A percentile compares a stretch with the other conserved stretches of the same genome.
These are phyloP conservation scores for Phoxinus phoxinus DNA, from an alignment of 2,113 vertebrate species.

Conservation along the genomic window DNA sequence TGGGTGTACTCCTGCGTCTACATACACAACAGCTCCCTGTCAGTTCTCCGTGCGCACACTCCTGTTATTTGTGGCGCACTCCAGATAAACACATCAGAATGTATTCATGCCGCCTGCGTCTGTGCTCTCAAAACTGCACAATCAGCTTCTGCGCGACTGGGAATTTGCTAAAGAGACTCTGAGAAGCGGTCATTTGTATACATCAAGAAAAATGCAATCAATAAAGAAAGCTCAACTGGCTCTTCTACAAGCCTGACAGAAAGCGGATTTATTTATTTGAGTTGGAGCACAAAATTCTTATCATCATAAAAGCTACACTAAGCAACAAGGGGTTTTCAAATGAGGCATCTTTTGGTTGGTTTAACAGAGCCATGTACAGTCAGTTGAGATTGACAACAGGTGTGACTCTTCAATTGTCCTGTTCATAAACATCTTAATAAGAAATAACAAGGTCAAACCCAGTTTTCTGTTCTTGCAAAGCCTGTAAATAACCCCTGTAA, in stretches of 20 bases:
- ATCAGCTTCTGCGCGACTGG: slow-evolving; percentile 9
- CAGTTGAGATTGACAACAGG: not conserved
- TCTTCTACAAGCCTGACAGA: not conserved
- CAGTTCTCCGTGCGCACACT: not conserved
- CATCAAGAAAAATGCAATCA: slow-evolving; percentile 29
- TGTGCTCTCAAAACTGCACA: slow-evolving; percentile 25
- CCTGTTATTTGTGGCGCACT: slow-evolving; percentile 14
- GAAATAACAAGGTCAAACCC: not conserved
- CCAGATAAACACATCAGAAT: slow-evolving; percentile 18
- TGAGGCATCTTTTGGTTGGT: not conserved
- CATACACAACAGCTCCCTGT: slow-evolving; percentile 5
- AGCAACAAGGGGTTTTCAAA: not conserved
- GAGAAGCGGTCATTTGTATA: slow-evolving; percentile 25
- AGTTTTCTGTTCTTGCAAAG: not conserved
- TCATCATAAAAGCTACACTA: not conserved
- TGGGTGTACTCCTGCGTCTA: slow-evolving; percentile 17
- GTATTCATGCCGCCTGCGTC: slow-evolving; percentile 4
- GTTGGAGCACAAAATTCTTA: not conserved
- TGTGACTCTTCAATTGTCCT: not conserved
- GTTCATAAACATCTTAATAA: not conserved
- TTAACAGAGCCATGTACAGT: not conserved
- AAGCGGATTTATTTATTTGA: not conserved
- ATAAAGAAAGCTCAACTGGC: not conserved
- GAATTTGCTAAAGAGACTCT: slow-evolving; percentile 37
- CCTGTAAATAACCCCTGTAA: not conserved